A percentile compares a stretch with the other conserved stretches of the same genome.
These are phyloP conservation scores for Myopa testacea DNA, from an alignment of 2,888 invertebrate species.

Conservation along the genomic window DNA sequence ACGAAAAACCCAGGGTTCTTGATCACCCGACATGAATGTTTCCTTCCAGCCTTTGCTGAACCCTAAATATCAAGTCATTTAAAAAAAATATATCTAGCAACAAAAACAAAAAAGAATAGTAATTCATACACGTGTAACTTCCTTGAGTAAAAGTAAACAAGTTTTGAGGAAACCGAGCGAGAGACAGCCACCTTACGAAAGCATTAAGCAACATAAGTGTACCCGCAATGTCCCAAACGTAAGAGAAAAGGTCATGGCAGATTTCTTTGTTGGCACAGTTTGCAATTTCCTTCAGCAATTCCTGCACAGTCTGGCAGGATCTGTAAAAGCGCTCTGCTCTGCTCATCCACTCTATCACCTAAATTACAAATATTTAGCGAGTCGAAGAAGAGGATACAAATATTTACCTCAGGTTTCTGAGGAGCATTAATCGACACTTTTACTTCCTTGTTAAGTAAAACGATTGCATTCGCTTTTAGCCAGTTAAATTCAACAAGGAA, in stretches of 20 bases:
- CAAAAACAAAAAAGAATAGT: neutral
- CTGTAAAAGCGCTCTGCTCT: conserved; percentile 82
- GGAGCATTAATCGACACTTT: conserved; percentile 48
- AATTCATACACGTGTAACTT: conserved; percentile 88
- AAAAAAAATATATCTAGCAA: neutral
- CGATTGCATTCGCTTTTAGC: conserved; percentile 88
- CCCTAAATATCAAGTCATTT: conserved; percentile 72
- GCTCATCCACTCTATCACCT: conserved; percentile 81
- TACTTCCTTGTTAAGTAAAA: conserved; percentile 70
- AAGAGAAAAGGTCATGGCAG: conserved; percentile 92
- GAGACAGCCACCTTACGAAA: conserved; percentile 92
- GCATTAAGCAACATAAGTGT: conserved; percentile 89
- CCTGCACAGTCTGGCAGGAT: conserved; percentile 77
- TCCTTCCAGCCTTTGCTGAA: conserved; percentile 97
- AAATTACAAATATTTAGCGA: neutral
- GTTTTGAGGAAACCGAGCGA: conserved; percentile 85
- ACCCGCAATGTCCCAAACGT: conserved; percentile 95
- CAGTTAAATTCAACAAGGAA: conserved; percentile 94
- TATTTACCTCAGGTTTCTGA: conserved; percentile 73
- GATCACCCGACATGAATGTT: conserved; percentile 95
- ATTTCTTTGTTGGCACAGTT: conserved; percentile 84
- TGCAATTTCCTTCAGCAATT: conserved; percentile 79
- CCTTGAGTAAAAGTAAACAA: conserved; percentile 86
- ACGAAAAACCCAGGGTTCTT: conserved; percentile 98
- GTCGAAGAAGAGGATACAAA: neutral